phyloP scores from a whole-genome alignment of 2,797 vertebrate genomes.

The Pogoniulus pusillus region DNA sequence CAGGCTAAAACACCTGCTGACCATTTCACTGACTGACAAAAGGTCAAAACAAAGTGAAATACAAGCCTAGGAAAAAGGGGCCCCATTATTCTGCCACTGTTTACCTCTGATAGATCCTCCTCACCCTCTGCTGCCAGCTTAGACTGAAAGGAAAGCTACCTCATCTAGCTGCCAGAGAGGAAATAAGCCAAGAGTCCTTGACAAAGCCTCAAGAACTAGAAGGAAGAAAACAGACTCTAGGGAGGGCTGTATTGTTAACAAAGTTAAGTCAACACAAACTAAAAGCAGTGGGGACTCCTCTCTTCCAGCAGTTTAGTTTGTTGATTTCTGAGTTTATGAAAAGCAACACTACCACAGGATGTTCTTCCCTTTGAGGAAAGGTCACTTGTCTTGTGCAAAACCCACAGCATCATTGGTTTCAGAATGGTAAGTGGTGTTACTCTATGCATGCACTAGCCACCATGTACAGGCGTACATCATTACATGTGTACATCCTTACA shows the following conservation, averaged over 20 bases:
- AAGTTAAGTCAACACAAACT: not conserved
- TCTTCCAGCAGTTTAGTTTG: not conserved
- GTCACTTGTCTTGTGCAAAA: not conserved
- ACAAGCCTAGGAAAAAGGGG: not conserved
- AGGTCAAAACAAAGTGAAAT: not conserved
- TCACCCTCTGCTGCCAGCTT: slow-evolving; percentile 22
- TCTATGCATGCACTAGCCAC: not conserved
- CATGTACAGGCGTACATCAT: not conserved
- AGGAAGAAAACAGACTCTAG: slow-evolving; percentile 9
- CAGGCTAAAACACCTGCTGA: not conserved
- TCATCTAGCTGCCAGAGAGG: not conserved
- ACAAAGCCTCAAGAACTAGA: slow-evolving; percentile 25
- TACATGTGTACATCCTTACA: not conserved
- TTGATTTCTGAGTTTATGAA: not conserved
- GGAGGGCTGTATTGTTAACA: not conserved
- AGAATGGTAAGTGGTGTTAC: not conserved
- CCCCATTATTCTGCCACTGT: not conserved
- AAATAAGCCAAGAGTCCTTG: not conserved
- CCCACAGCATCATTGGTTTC: not conserved
- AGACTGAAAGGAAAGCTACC: not conserved
- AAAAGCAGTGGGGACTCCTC: slow-evolving; percentile 20
- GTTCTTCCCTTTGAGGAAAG: not conserved
- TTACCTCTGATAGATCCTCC: not conserved
- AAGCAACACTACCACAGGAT: not conserved
- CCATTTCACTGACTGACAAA: not conserved